Conservation (phyloP, 2,888 invertebrate species). For the Ophion costatus region DNA sequence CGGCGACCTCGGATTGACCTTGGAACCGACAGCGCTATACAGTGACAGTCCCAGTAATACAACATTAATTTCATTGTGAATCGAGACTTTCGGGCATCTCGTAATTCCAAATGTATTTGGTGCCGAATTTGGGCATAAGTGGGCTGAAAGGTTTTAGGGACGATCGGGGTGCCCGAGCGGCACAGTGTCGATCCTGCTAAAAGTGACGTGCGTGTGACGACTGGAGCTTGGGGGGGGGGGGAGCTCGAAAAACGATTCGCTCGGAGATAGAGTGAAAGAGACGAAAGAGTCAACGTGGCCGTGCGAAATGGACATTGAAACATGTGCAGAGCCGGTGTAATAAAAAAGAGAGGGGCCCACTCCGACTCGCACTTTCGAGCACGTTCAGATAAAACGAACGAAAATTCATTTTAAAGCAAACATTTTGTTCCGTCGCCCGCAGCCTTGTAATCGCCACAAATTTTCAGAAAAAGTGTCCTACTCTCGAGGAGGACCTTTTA, state of each 20-base stretch:
- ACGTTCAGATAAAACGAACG: neutral
- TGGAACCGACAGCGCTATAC: neutral
- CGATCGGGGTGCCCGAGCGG: slow-evolving; percentile 31
- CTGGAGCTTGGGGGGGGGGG: neutral
- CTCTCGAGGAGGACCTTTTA: too few species aligned
- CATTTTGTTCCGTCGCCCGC: neutral
- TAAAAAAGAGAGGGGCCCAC: neutral
- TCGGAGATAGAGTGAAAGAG: slow-evolving; percentile 1
- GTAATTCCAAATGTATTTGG: neutral
- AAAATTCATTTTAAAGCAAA: neutral
- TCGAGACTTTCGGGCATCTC: neutral
- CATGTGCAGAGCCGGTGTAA: slow-evolving; percentile 45
- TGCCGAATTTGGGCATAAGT: neutral
- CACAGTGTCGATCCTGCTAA: slow-evolving; percentile 66
- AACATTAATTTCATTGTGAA: neutral
- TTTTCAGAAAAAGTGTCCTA: too few species aligned
- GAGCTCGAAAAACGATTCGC: slow-evolving; percentile 31
- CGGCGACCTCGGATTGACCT: neutral
- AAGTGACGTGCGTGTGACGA: neutral
- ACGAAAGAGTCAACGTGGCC: slow-evolving; percentile 55
- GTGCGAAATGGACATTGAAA: slow-evolving; percentile 46
- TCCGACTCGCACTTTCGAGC: neutral
- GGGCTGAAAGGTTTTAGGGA: neutral
- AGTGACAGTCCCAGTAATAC: neutral
- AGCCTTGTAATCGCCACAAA: too few species aligned